phyloP scores from a whole-genome alignment of 2,888 invertebrate species.

The Pheosia gnoma region DNA sequence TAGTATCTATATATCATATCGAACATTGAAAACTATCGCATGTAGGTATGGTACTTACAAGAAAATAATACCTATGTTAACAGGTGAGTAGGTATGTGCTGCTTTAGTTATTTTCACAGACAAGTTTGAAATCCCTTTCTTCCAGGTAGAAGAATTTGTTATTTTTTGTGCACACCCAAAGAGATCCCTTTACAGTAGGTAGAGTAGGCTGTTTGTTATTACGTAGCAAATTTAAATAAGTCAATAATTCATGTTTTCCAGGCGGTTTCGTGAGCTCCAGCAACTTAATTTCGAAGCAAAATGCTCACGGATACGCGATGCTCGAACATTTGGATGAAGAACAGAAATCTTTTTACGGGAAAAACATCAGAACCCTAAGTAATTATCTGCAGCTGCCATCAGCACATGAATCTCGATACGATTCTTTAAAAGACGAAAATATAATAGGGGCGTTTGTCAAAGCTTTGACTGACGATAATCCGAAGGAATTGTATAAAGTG shows the following conservation, averaged over 20 bases:
- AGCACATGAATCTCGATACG: slow-evolving; percentile 63
- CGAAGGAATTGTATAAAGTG: slow-evolving; percentile 86
- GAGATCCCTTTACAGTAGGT: too few relatives aligned
- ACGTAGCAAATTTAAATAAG: too few relatives aligned
- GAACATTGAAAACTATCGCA: too few relatives aligned
- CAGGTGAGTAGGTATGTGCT: too few relatives aligned
- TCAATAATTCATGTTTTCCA: slow-evolving; percentile 48
- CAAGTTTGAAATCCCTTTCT: too few relatives aligned
- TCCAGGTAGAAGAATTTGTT: too few relatives aligned
- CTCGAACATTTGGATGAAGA: slow-evolving; percentile 84
- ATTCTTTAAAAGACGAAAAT: slow-evolving; percentile 79
- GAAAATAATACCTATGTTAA: too few relatives aligned
- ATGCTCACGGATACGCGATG: slow-evolving; percentile 86
- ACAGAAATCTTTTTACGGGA: slow-evolving; percentile 85
- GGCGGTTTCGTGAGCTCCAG: slow-evolving; percentile 89
- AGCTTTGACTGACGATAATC: slow-evolving; percentile 84
- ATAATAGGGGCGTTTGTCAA: slow-evolving; percentile 86
- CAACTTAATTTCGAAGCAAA: slow-evolving; percentile 87
- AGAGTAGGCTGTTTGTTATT: too few relatives aligned
- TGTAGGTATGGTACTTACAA: too few relatives aligned
- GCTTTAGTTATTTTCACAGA: too few relatives aligned
- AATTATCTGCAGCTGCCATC: slow-evolving; percentile 80
- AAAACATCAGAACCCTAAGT: slow-evolving; percentile 86
- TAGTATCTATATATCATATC: too few relatives aligned
- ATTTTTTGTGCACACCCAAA: too few relatives aligned